Base-by-base conservation (phyloP, 2,888 invertebrate species). In the Torymus texanus region DNA sequence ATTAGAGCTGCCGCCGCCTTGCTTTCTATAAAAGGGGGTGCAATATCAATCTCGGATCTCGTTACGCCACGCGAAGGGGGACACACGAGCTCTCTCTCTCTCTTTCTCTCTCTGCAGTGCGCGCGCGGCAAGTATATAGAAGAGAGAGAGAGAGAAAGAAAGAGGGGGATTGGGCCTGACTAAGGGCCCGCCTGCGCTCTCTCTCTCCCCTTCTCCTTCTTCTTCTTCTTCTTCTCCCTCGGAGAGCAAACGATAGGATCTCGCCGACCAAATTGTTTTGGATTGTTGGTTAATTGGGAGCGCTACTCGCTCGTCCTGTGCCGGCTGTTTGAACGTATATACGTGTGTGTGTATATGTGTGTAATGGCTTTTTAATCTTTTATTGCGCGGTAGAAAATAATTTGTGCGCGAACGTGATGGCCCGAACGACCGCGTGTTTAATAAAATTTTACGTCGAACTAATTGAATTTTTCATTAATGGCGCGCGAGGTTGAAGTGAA, bases 211-310 rank as follows among this genome's bases (percentile, higher is more conserved):
- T n/a, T n/a, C n/a, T n/a, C n/a, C n/a, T 51, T 21, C 10, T 62
- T 2, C 51, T n/a, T 1, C 51, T 21, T 16, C 14, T 3, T 5
- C 11, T 53, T 13, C 14, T 12, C 41, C 41, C 58, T 24, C 41
- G 14, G 41, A 50, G 21, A 24, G 63, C 62, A 41, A 70, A 82
- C 86, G 88, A 88, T 88, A 87, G 83, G 82, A 88, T 88, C 88
- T 86, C 83, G 84, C 83, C 84, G 85, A 80, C 88, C 87, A 88
- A 88, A 88, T 88, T 88, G 88, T 88, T 88, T 88, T 85, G 88
- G 87, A 88, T 88, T 87, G 88, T 88, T 87, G 87, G 87, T 88
- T 88, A 88, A 88, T 88, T 88, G 88, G 88, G 82, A 86, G 78
- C 18, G 29, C 14, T 21, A 21, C 21, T 10, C 58, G 8, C 41